Conservation (phyloP, 2,113 vertebrate species). For the Tympanuchus pallidicinctus region DNA sequence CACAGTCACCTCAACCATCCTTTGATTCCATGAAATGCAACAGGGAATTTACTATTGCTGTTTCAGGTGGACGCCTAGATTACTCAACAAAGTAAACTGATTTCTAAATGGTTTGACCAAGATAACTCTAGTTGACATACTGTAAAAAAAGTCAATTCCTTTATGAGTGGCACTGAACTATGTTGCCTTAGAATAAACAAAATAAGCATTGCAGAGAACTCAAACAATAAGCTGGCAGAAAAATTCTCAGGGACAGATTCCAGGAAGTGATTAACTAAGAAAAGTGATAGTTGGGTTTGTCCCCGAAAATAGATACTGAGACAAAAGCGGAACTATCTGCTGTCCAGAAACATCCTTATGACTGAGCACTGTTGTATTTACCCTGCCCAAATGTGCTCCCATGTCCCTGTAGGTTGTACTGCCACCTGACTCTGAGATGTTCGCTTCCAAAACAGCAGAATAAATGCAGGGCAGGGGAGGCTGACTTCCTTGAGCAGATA, state of each 20-base stretch:
- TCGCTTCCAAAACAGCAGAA: not conserved
- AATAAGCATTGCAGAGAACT: not conserved
- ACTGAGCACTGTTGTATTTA: not conserved
- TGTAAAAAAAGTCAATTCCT: not conserved
- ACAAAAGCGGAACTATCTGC: not conserved
- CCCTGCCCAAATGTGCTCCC: rapidly evolving
- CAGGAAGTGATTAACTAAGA: not conserved
- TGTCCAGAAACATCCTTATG: not conserved
- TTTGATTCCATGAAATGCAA: not conserved
- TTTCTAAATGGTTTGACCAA: not conserved
- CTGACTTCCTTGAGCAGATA: not conserved
- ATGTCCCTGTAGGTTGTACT: not conserved
- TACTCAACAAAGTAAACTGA: not conserved
- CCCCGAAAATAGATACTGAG: not conserved
- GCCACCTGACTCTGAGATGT: not conserved
- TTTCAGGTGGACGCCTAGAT: not conserved
- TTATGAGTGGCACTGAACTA: not conserved
- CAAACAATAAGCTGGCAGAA: not conserved
- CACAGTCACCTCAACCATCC: not conserved
- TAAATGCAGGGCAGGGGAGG: not conserved
- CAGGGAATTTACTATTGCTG: not conserved
- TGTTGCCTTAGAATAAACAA: not conserved
- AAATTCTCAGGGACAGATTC: not conserved
- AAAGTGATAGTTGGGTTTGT: not conserved
- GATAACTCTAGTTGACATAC: not conserved